Conservation (phyloP, 2,888 invertebrate genomes). For the Cephalotes varians region DNA sequence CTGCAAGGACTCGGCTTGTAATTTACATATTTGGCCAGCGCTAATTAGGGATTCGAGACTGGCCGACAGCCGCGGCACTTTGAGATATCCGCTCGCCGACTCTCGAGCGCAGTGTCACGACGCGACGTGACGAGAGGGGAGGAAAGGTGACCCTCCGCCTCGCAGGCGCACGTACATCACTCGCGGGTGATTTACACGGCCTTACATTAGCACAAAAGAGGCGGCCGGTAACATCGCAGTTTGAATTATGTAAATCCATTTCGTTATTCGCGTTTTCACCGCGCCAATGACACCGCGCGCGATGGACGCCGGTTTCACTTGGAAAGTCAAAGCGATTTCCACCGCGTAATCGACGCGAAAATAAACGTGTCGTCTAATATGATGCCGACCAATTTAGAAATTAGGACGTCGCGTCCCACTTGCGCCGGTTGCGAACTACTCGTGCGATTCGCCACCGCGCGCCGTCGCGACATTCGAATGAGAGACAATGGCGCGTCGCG, state of each 20-base stretch:
- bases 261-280: slow-evolving; percentile 71
- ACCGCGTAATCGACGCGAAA: slow-evolving; percentile 59
- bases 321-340: slow-evolving; percentile 72
- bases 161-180: slow-evolving; percentile 15
- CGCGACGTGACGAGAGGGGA: too few species aligned
- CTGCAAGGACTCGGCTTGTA: not conserved
- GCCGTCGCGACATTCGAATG: not conserved
- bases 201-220: slow-evolving; percentile 18
- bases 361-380: slow-evolving; percentile 58
- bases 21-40: slow-evolving; percentile 46
- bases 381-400: slow-evolving; percentile 61
- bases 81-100: not conserved
- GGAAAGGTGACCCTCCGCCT: not conserved
- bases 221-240: slow-evolving; percentile 29
- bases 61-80: not conserved
- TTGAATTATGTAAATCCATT: slow-evolving; percentile 72
- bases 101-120: not conserved
- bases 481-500: not conserved
- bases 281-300: slow-evolving; percentile 57
- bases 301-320: slow-evolving; percentile 66
- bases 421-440: slow-evolving; percentile 1
- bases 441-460: not conserved
- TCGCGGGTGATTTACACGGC: slow-evolving; percentile 22
- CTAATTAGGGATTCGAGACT: slow-evolving; percentile 42
- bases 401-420: slow-evolving; percentile 60